phyloP scores from a whole-genome alignment of 2,797 vertebrate species.

The Hephaestus fuliginosus region DNA sequence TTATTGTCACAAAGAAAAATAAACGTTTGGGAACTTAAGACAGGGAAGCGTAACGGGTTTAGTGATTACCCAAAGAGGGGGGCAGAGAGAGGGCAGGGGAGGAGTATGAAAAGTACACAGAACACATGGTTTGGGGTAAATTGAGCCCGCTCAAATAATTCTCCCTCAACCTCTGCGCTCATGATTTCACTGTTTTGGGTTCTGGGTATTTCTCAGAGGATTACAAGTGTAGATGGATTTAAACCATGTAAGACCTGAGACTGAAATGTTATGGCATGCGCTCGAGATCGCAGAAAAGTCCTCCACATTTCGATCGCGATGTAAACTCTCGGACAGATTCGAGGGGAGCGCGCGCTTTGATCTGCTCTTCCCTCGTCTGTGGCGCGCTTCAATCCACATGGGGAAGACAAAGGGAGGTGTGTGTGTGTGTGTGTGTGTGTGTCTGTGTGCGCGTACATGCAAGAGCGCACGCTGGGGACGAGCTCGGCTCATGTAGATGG shows the following conservation, averaged over 20 bases:
- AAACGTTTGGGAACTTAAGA: slow-evolving; percentile 58
- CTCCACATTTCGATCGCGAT: slow-evolving; percentile 49
- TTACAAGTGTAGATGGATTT: slow-evolving; percentile 68
- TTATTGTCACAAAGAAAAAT: slow-evolving; percentile 57
- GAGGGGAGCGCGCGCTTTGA: slow-evolving; percentile 40
- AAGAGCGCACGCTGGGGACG: slow-evolving; percentile 37
- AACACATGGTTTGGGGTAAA: slow-evolving; percentile 73
- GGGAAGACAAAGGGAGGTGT: slow-evolving; percentile 42
- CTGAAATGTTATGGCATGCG: slow-evolving; percentile 62
- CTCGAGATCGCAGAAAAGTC: slow-evolving; percentile 39
- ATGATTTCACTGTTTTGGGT: slow-evolving; percentile 72
- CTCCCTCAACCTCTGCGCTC: slow-evolving; percentile 55
- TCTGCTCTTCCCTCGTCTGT: slow-evolving; percentile 32
- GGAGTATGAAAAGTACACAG: slow-evolving; percentile 57
- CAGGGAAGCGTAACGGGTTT: slow-evolving; percentile 46
- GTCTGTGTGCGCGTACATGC: slow-evolving; percentile 15
- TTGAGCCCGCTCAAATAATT: slow-evolving; percentile 64
- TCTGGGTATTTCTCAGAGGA: slow-evolving; percentile 66
- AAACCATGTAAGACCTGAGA: slow-evolving; percentile 62
- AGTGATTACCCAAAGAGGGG: slow-evolving; percentile 50
- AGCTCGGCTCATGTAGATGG: slow-evolving; percentile 58
- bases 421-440: neutral
- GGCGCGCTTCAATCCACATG: slow-evolving; percentile 15
- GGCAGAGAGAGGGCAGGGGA: slow-evolving; percentile 41
- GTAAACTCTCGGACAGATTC: slow-evolving; percentile 28